phyloP scores from a whole-genome alignment of 2,797 vertebrate genomes.

The Lerista edwardsae region DNA sequence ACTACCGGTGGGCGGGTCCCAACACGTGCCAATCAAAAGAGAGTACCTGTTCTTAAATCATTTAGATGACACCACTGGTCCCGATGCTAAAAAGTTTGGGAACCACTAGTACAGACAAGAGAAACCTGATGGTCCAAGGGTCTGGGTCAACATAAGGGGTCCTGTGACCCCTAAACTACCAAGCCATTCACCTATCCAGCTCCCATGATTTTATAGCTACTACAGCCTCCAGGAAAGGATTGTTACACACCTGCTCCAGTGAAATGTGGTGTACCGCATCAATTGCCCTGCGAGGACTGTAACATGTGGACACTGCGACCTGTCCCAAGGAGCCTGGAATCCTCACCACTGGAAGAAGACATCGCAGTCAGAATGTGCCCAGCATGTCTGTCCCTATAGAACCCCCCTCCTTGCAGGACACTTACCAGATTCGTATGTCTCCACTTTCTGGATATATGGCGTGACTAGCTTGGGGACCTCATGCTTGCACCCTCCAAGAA shows the following conservation, averaged over 20 bases:
- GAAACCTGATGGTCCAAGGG: too few species aligned
- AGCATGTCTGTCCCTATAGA: rapidly evolving
- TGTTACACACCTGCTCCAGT: constrained; percentile 75
- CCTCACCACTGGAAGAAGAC: constrained; percentile 84
- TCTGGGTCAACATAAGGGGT: too few species aligned
- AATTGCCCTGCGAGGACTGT: constrained; percentile 93
- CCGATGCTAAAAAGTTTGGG: too few species aligned
- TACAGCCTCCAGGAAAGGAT: too few species aligned
- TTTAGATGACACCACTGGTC: too few species aligned
- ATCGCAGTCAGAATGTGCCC: background rate
- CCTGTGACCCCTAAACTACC: too few species aligned
- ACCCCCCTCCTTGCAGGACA: background rate
- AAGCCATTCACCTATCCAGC: too few species aligned
- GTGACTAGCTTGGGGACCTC: constrained; percentile 91
- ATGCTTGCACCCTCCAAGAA: constrained; percentile 82
- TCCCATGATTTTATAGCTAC: too few species aligned
- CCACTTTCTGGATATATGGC: constrained; percentile 90
- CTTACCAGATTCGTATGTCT: constrained; percentile 87
- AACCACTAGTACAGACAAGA: too few species aligned
- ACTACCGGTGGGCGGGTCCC: too few species aligned
- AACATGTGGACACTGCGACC: constrained; percentile 94
- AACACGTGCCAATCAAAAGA: too few species aligned
- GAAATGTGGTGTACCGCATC: constrained; percentile 85
- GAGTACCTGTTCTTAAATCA: too few species aligned
- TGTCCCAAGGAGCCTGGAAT: constrained; percentile 95